Evolutionary conservation across 2,797 vertebrate genomes (phyloP).

Genomic region (Tarsius wallacei): DNA sequence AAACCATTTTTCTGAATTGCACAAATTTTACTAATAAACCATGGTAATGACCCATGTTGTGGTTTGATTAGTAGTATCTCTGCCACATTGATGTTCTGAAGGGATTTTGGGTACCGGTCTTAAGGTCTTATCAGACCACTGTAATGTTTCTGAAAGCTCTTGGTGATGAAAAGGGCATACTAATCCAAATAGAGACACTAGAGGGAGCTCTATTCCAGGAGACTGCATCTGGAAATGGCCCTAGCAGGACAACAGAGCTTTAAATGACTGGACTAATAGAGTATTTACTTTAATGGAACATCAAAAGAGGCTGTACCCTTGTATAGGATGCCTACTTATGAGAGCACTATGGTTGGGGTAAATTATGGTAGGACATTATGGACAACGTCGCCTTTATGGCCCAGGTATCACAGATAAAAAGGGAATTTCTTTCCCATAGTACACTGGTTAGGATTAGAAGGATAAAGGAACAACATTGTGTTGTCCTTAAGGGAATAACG

Average conservation of each 20-base stretch:
- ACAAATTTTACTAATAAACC: neutral
- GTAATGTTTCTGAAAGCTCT: neutral
- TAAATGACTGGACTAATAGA: constrained; percentile 14
- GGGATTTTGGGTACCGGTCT: constrained; percentile 26
- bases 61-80: neutral
- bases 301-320: neutral
- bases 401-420: constrained; percentile 22
- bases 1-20: constrained; percentile 48
- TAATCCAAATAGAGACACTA: constrained; percentile 60
- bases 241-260: constrained; percentile 51
- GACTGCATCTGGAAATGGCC: constrained; percentile 56
- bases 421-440: neutral
- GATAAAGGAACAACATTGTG: neutral
- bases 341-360: neutral
- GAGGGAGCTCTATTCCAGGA: constrained; percentile 78
- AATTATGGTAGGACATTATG: constrained; percentile 24
- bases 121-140: neutral
- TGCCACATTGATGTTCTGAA: neutral
- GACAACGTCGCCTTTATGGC: neutral
- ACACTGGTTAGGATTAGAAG: neutral
- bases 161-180: neutral
- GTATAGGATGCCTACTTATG: neutral
- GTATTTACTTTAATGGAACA: constrained; percentile 13
- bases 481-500: neutral
- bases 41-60: neutral